phyloP scores from a whole-genome alignment of 2,797 vertebrate genomes.

The Hipposideros larvatus region DNA sequence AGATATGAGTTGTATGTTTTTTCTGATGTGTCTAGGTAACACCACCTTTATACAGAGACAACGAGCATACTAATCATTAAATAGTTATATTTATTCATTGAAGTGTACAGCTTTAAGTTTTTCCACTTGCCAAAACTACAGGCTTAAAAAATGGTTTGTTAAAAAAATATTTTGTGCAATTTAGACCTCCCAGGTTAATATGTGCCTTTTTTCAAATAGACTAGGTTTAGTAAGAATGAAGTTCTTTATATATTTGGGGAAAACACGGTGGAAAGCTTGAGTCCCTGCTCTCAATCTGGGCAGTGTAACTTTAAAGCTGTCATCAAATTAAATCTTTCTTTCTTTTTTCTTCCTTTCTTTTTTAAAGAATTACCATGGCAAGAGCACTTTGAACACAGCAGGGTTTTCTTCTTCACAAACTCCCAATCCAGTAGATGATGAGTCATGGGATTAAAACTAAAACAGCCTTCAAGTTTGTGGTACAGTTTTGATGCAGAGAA shows the following conservation, averaged over 20 bases:
- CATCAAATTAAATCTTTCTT: conserved; percentile 10
- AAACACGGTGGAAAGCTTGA: neutral
- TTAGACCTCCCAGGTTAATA: neutral
- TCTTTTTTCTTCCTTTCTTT: neutral
- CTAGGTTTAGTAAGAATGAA: conserved; percentile 7
- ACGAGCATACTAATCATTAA: neutral
- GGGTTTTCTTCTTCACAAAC: conserved; percentile 68
- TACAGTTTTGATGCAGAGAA: conserved; percentile 63
- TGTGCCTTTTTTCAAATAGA: neutral
- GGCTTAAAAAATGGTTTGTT: conserved; percentile 41
- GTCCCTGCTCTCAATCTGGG: neutral
- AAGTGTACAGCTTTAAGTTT: neutral
- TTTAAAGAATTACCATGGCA: conserved; percentile 81
- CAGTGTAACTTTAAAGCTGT: neutral
- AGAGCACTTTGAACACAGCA: conserved; percentile 64
- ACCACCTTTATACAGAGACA: neutral
- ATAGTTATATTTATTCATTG: neutral
- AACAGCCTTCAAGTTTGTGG: conserved; percentile 58
- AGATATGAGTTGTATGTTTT: neutral
- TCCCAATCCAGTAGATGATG: conserved; percentile 78
- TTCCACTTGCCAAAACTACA: neutral
- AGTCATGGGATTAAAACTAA: conserved; percentile 87
- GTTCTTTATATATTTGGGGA: conserved; percentile 28
- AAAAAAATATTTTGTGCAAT: conserved; percentile 11
- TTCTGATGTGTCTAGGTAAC: neutral